Base-by-base conservation (phyloP, 2,797 vertebrate species). In the Falco concolor region DNA sequence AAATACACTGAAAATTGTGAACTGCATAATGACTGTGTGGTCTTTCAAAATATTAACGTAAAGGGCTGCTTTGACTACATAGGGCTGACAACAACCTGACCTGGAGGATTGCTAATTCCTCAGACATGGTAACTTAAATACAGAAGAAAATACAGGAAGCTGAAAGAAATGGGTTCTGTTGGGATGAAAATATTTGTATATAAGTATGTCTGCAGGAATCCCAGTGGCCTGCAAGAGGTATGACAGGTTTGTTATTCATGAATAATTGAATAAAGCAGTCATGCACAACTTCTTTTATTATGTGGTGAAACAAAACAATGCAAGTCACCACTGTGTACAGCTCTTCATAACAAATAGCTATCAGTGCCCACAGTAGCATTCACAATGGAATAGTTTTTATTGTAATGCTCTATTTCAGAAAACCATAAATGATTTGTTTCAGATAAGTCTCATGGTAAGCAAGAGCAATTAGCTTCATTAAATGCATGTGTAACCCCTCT, bases 211-310 rank as follows among this genome's bases (percentile, higher is more conserved):
- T 97, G 54, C 27, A 90, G 80, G 87, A 90, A 84, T 96, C 87
- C 63, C 70, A 85, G 78, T 88, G 79, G 84, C 42, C 38, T 90
- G 54, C 38, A 65, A 78, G 68, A 89, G 84, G 57, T 96, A 60
- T 81, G 72, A 61, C 78, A 95, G 93, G 56, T 93, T 95, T 95
- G 68, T 89, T 91, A 25, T 77, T 91, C 44, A 59, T 86, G 61
- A 93, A 84, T 87, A 91, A 93, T 81, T 87, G 67, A 96, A 87
- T 76, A 87, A 94, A 95, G 89, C 80, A 88, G 14, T 74, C 65
- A 40, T 69, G 70, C 89, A 76, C 61, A 69, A 78, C 83, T 81
- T 70, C 64, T 88, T 79, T 73, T 87, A 45, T 91, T 78, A 75
- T 57, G 40, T 81, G 84, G 47, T 77, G 40, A 88, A 90, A 82